Base-by-base conservation (phyloP, 2,797 vertebrate species). In the Rhinoraja longicauda region DNA sequence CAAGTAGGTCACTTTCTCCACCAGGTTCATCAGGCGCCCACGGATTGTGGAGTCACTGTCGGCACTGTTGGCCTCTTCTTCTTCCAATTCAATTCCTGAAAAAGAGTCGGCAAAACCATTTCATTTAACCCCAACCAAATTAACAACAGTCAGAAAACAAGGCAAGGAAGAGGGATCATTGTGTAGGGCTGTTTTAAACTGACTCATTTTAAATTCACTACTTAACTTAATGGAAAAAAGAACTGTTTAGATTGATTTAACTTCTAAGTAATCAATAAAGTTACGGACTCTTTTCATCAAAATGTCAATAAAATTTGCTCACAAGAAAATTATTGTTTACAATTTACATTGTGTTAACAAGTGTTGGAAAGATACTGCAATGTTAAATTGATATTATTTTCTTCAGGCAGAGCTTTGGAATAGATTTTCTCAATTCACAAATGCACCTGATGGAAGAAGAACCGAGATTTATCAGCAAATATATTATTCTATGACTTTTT, bases 1-100 rank as follows among this genome's bases (percentile, higher is more conserved):
- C 86, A 99, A 94, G 93, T 97, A 96, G 0, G 97, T 95, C 94
- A 99, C 97, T 94, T 98, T 99, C 95, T 99, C 98, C 93, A 99
- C 98, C 94, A 99, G 94, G 17, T 97, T 97, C 36, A 99, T 94
- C 77, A 99, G 97, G 1, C 98, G 97, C 19, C 98, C 98, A 94
- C 97, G 96, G 94, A 99, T 97, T 13, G 98, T 98, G 95, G 98
- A 97, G 94, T 99, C 98, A 93, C 93, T 96, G 93, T 96, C 98
- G 57, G 96, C 96, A 17, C 98, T 97, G n/a, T 96, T 94, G 8
- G 95, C 94, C 93, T 96, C 96, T 93, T 98, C 97, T 94, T 99
- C 98, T 75, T 98, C 97, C 90, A 98, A 94, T 94, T 99, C 98
- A 95, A 98, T 98, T 94, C 97, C 97, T 98, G 94, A 93, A 93